A percentile compares a stretch with the other conserved stretches of the same genome.
phyloP scores from a whole-genome alignment of 2,888 invertebrate genomes.

The Epiblema foenella region DNA sequence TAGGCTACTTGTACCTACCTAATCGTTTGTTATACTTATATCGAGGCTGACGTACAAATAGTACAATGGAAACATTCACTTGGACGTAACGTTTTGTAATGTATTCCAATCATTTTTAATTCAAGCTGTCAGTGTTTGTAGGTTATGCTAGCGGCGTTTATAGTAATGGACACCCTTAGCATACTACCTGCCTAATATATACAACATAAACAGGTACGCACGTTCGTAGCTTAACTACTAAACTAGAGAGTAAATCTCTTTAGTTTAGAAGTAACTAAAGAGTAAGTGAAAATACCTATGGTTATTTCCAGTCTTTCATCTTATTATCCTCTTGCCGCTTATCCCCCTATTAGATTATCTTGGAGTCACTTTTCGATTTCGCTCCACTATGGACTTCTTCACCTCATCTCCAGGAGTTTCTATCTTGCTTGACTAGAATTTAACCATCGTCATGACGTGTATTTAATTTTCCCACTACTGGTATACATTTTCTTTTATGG shows the following conservation, averaged over 20 bases:
- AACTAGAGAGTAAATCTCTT: too few species aligned
- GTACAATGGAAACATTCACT: slow-evolving; percentile 25
- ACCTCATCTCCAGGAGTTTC: not conserved
- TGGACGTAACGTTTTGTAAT: slow-evolving; percentile 49
- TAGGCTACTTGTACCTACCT: too few species aligned
- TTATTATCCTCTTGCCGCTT: not conserved
- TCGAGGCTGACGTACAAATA: not conserved
- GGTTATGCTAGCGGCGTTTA: slow-evolving; percentile 47
- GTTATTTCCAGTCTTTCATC: not conserved
- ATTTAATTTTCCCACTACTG: too few species aligned
- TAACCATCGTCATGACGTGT: not conserved
- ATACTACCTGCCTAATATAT: not conserved
- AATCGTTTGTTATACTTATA: not conserved
- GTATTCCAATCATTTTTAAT: slow-evolving; percentile 66
- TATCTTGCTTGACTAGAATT: not conserved
- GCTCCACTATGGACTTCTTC: not conserved
- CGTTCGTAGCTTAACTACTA: too few species aligned
- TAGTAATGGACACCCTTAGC: slow-evolving; percentile 10
- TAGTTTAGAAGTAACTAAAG: too few species aligned
- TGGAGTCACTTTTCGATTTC: not conserved
- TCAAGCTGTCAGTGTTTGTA: slow-evolving; percentile 47
- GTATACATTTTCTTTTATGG: too few species aligned
- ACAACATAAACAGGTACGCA: not conserved
- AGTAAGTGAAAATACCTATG: not conserved
- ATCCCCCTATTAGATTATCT: not conserved